Evolutionary conservation across 2,113 vertebrate species (phyloP), one percentile per base, ranked within the genome.

Genomic region (Brachirus orientalis): DNA sequence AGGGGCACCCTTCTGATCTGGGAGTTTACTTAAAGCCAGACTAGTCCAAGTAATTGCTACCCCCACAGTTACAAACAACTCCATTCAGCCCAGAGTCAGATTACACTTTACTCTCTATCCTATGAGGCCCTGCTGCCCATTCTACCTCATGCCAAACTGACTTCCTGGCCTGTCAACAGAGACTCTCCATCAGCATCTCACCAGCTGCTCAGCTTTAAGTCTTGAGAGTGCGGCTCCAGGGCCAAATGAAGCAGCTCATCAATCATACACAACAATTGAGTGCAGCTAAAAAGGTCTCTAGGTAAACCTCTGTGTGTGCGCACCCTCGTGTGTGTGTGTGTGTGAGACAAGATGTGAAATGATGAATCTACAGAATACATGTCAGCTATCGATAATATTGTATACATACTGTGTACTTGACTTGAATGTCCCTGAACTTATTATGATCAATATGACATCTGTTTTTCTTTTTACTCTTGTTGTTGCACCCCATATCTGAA

Each of bases 1-100:
- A 59, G 63, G 80, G 84, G 72, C 79, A 69, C 77, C 83, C 86
- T 77, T 74, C 81, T 77, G 84, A 89, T 88, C 65, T 51, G 80
- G 60, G 80, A 83, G 78, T 86, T 89, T 86, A 83, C 88, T 79
- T 79, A 81, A 77, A 79, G 60, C 77, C 61, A 38, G 69, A 53
- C 74, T 54, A 70, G 77, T 79, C 77, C 74, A 47, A 69, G 85
- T 83, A 87, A 86, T 79, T 82, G 72, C 84, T 73, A 79, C 80
- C 82, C 80, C 82, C 75, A 56, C 81, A 56, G 77, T 69, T 71
- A 93, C 86, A 92, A 90, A 91, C 83, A 82, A 73, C 72, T 86
- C 83, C 80, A 87, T 89, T 92, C 87, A 93, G 83, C 54, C 72
- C 38, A 40, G 73, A 69, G 76, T 74, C 46, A 22, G 74, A 86